Conservation (phyloP, 2,888 invertebrate genomes). For the Ochropleura leucogaster region DNA sequence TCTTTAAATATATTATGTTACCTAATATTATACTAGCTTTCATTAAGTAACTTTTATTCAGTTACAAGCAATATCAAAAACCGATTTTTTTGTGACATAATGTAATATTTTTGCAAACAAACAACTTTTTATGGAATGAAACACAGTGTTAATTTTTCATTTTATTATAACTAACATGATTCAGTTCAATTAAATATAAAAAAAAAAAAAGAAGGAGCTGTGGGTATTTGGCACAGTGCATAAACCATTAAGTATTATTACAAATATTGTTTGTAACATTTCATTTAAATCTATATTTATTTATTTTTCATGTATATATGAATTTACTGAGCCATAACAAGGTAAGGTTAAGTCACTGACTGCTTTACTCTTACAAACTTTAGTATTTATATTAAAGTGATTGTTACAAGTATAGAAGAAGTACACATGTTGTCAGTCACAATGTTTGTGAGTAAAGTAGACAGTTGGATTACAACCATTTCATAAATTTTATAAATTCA, state of each 20-base stretch:
- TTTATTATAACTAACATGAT: constrained; percentile 66
- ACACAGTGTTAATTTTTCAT: constrained; percentile 33
- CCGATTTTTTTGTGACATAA: too few species aligned
- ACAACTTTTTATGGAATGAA: constrained; percentile 21
- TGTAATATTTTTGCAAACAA: too few species aligned
- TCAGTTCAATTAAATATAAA: constrained; percentile 65
- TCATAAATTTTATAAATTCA: constrained; percentile 64
- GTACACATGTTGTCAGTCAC: background rate
- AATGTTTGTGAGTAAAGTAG: constrained; percentile 53
- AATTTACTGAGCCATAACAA: constrained; percentile 62
- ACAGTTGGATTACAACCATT: constrained; percentile 59
- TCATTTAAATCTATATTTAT: constrained; percentile 36
- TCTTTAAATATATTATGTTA: too few species aligned
- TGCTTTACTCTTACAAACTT: constrained; percentile 46
- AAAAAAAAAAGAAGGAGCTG: constrained; percentile 61
- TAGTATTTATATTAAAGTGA: background rate
- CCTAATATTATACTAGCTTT: too few species aligned
- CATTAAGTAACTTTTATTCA: too few species aligned
- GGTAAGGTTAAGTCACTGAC: constrained; percentile 42
- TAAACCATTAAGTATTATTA: constrained; percentile 60
- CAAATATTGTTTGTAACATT: constrained; percentile 59
- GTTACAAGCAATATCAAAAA: too few species aligned
- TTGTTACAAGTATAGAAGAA: constrained; percentile 4
- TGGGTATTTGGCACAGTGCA: constrained; percentile 76
- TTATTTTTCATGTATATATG: constrained; percentile 12